phyloP scores from a whole-genome alignment of 2,797 vertebrate genomes.

The Arremon brunneinucha region DNA sequence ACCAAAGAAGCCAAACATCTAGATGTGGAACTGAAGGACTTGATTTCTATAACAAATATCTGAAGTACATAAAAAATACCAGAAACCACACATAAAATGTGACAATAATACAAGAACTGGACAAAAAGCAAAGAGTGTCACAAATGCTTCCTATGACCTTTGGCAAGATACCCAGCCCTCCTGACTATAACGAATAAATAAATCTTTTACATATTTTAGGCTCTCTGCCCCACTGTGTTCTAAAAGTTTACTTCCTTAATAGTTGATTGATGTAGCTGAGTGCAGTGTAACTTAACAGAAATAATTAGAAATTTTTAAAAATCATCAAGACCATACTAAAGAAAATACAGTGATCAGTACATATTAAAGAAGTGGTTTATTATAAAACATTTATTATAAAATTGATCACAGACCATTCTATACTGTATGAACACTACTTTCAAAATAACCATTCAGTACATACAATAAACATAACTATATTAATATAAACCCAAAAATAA shows the following conservation, averaged over 20 bases:
- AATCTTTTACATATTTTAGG: neutral
- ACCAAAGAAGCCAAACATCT: neutral
- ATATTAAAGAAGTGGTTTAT: neutral
- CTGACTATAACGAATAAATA: neutral
- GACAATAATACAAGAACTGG: neutral
- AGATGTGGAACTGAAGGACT: neutral
- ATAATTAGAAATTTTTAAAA: neutral
- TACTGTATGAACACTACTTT: neutral
- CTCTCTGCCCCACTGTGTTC: neutral
- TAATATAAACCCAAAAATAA: neutral
- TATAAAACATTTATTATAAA: neutral
- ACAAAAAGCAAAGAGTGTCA: neutral
- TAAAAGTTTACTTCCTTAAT: neutral
- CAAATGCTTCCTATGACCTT: neutral
- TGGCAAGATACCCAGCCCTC: neutral
- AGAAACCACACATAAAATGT: neutral
- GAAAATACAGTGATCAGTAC: neutral
- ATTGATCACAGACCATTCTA: neutral
- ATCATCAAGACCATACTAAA: neutral
- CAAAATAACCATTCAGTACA: neutral
- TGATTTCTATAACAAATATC: neutral
- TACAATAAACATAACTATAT: neutral
- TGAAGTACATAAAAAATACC: neutral
- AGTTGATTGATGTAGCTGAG: neutral
- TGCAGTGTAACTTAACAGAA: neutral